Conservation (phyloP, 2,888 invertebrate genomes). For the Tiliacea citrago region DNA sequence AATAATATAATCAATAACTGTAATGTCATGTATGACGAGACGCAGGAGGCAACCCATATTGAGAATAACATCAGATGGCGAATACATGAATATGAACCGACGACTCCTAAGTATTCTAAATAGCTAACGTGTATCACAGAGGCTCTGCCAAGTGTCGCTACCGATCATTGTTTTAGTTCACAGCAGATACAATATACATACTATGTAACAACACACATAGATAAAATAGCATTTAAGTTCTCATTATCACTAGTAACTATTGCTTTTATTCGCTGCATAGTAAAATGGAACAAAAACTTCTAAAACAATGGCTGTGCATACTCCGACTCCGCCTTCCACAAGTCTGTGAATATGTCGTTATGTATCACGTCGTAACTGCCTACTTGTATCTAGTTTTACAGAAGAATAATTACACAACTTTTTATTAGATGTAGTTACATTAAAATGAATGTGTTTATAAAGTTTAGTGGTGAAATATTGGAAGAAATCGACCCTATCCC, state of each 20-base stretch:
- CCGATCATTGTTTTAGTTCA: slow-evolving; percentile 70
- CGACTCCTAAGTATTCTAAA: slow-evolving; percentile 82
- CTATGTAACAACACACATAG: slow-evolving; percentile 61
- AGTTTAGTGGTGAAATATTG: slow-evolving; percentile 28
- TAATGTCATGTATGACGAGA: slow-evolving; percentile 81
- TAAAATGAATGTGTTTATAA: slow-evolving; percentile 47
- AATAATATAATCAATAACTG: slow-evolving; percentile 84
- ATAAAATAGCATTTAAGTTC: slow-evolving; percentile 53
- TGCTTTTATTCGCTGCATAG: slow-evolving; percentile 60
- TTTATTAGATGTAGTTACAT: slow-evolving; percentile 56
- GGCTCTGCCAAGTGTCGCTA: slow-evolving; percentile 79
- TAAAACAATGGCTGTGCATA: slow-evolving; percentile 64
- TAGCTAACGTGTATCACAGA: slow-evolving; percentile 87
- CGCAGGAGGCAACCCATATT: slow-evolving; percentile 79
- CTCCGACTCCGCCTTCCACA: slow-evolving; percentile 63
- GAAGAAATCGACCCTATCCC: slow-evolving; percentile 38
- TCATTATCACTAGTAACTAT: slow-evolving; percentile 59
- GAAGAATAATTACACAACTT: slow-evolving; percentile 68
- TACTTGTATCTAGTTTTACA: slow-evolving; percentile 70
- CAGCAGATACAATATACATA: slow-evolving; percentile 57
- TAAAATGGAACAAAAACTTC: slow-evolving; percentile 44
- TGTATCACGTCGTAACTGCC: slow-evolving; percentile 76
- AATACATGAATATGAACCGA: slow-evolving; percentile 76
- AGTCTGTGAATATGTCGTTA: slow-evolving; percentile 69
- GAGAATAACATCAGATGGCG: slow-evolving; percentile 77